phyloP scores from a whole-genome alignment of 2,113 vertebrate species.

The Pteropus alecto region DNA sequence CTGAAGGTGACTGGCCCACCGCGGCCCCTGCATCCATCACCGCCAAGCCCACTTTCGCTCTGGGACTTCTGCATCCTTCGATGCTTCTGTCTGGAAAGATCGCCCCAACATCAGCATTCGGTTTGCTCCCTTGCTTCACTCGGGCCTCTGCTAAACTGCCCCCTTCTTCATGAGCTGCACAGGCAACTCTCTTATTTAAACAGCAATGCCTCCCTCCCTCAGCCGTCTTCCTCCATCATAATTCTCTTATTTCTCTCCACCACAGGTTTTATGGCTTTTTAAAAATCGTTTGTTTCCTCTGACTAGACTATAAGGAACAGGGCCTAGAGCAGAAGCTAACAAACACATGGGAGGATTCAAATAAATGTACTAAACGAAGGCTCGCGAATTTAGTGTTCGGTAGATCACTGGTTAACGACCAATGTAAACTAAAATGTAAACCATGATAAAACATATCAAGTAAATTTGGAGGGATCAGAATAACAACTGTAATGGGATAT shows the following conservation, averaged over 20 bases:
- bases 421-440: not conserved
- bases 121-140: not conserved
- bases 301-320: not conserved
- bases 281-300: not conserved
- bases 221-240: not conserved
- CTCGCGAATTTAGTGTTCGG: not conserved
- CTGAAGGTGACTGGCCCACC: rapidly evolving
- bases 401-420: not conserved
- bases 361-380: not conserved
- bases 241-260: not conserved
- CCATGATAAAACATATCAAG: not conserved
- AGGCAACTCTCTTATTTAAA: not conserved
- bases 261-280: not conserved
- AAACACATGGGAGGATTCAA: not conserved
- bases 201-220: not conserved
- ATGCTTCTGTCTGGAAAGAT: not conserved
- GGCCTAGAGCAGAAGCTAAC: not conserved
- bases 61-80: not conserved
- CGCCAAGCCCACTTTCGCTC: not conserved
- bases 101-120: not conserved
- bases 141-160: not conserved
- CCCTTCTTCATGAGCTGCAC: not conserved
- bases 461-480: not conserved
- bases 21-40: not conserved
- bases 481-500: not conserved